These are phyloP conservation scores for Eulemur mongoz DNA, from an alignment of 2,797 vertebrate species.

Conservation along the genomic window DNA sequence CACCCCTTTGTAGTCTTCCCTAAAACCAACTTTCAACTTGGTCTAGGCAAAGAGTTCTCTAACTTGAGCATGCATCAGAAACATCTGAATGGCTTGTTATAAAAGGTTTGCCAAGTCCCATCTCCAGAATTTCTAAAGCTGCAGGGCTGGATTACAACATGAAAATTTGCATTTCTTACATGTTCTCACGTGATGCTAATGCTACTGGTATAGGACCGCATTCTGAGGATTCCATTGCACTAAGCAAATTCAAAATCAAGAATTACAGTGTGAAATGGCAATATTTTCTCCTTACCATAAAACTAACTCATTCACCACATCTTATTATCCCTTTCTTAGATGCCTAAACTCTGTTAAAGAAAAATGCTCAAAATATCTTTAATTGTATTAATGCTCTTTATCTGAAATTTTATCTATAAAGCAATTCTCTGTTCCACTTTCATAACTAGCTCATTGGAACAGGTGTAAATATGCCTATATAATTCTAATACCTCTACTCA, in stretches of 20 bases:
- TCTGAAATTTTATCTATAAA: neutral
- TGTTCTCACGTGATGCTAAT: neutral
- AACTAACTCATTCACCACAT: neutral
- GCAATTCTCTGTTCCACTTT: neutral
- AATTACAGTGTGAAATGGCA: neutral
- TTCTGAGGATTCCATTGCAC: neutral
- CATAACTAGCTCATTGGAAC: neutral
- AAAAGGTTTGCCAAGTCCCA: neutral
- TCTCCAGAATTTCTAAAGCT: neutral
- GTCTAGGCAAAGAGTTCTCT: neutral
- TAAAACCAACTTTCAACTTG: neutral
- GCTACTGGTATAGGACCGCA: neutral
- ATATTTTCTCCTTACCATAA: neutral
- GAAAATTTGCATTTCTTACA: neutral
- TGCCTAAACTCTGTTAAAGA: neutral
- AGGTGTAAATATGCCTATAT: neutral
- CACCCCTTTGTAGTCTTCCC: neutral
- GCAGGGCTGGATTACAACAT: neutral
- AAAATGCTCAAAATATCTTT: neutral
- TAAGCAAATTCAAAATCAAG: conserved; percentile 33
- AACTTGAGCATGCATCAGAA: neutral
- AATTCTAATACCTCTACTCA: neutral
- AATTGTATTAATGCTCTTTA: neutral
- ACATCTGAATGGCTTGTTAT: neutral
- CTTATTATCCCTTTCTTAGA: neutral